A percentile compares a stretch with the other conserved stretches of the same genome.
These are phyloP conservation scores for Delphinapterus leucas DNA, from an alignment of 2,113 vertebrate species.

Conservation along the genomic window DNA sequence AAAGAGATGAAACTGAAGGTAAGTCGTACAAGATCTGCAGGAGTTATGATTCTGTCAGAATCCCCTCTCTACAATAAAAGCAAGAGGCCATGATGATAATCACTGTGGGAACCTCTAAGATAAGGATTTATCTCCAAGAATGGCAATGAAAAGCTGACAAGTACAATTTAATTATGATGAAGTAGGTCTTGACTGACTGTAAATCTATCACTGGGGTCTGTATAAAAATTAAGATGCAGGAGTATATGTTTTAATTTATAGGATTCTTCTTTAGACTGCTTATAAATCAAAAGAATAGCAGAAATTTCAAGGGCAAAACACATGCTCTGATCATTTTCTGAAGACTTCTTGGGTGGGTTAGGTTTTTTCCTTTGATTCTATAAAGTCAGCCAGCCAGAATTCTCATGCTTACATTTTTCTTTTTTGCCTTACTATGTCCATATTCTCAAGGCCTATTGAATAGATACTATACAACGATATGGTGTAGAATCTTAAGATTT, in stretches of 20 bases:
- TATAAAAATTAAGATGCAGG: constrained; percentile 79
- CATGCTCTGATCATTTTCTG: constrained; percentile 25
- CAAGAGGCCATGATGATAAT: constrained; percentile 77
- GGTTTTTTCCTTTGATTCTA: constrained; percentile 3
- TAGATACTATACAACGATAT: background rate
- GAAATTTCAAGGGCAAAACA: constrained; percentile 67
- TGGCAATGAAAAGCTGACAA: constrained; percentile 81
- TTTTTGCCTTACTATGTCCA: background rate
- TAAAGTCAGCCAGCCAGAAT: background rate
- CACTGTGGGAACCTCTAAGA: constrained; percentile 65
- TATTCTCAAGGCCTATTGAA: background rate
- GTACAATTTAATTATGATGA: constrained; percentile 84
- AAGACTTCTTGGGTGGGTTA: background rate
- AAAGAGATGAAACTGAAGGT: constrained; percentile 70
- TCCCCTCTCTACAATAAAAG: constrained; percentile 76
- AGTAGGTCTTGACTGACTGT: constrained; percentile 73
- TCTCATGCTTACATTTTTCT: background rate
- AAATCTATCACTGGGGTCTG: constrained; percentile 77
- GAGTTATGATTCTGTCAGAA: constrained; percentile 79
- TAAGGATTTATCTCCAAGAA: constrained; percentile 81
- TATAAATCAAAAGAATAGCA: constrained; percentile 78
- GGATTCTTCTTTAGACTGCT: constrained; percentile 60
- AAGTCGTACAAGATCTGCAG: constrained; percentile 39
- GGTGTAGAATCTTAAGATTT: background rate
- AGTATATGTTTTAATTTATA: constrained; percentile 75